Base-by-base conservation (phyloP, 2,113 vertebrate genomes). In the Riparia riparia region DNA sequence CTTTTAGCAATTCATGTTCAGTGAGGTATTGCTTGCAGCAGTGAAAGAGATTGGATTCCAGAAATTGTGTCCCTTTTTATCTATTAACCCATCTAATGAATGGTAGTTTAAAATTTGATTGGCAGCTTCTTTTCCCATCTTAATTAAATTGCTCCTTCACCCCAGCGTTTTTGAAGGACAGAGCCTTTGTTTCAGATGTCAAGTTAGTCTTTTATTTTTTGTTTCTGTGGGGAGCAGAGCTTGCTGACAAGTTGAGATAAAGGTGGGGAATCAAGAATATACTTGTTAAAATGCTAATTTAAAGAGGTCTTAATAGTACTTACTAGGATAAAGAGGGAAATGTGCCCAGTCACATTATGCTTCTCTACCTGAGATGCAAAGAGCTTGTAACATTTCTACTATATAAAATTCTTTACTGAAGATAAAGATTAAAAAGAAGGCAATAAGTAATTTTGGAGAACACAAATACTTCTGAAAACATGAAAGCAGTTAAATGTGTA, bases 71-170 rank as follows among this genome's bases (percentile, higher is more conserved):
- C 95, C 69, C 83, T 96, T 92, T 92, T 87, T 90, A 69, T 93
- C 91, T 92, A 53, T 95, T 96, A 97, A 83, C 73, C 54, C 54
- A 86, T 92, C 92, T 97, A 96, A 96, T 97, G 97, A 97, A 95
- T 79, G 93, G 87, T 90, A 66, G 85, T 97, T 95, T 89, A 89
- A 96, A 89, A 86, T 95, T 94, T 98, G 96, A 97, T 94, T 96
- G 97, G 94, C 96, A 98, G 95, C 49, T 96, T 70, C 63, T 94
- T 96, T 90, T 95, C 82, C 86, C 65, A 69, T 96, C 96, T 97
- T 97, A 98, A 98, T 98, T 97, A 97, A 98, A 96, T 89, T 97
- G 95, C 95, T 97, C 94, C 82, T 95, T 96, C 82, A 89, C 49
- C 63, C 28, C 60, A 63, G 39, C 71, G 82, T 95, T 94, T 90